phyloP scores from a whole-genome alignment of 2,888 invertebrate species.

The Chromoteleia sp. region DNA sequence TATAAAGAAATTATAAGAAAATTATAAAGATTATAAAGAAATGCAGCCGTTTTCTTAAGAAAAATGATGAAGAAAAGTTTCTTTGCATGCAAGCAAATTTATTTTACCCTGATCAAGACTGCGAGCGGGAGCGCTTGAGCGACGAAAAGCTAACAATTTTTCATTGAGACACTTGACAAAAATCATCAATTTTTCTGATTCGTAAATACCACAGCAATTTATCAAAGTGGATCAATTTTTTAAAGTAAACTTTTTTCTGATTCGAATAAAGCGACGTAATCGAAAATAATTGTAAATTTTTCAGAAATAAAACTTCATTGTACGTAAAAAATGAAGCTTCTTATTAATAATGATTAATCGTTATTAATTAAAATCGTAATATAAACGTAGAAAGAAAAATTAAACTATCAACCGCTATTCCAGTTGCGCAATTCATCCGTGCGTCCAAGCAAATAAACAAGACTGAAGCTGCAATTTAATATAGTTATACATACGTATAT shows the following conservation, averaged over 20 bases:
- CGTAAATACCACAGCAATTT: background rate
- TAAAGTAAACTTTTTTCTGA: no score
- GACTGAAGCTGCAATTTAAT: slow-evolving; percentile 17
- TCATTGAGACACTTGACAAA: slow-evolving; percentile 10
- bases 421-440: background rate
- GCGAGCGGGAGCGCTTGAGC: background rate
- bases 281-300: no score
- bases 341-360: no score
- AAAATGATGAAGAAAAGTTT: slow-evolving; percentile 16
- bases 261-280: no score
- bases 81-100: slow-evolving; percentile 6
- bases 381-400: background rate
- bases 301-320: no score
- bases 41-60: slow-evolving; percentile 4
- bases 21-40: no score
- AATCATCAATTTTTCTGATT: slow-evolving; percentile 7
- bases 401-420: background rate
- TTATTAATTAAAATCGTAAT: background rate
- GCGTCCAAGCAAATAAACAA: slow-evolving; percentile 20
- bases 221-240: background rate
- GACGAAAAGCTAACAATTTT: slow-evolving; percentile 30
- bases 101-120: slow-evolving; percentile 3
- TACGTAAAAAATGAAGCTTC: no score
- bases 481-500: slow-evolving; percentile 13
- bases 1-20: background rate